Evolutionary conservation across 2,888 invertebrate genomes (phyloP).

Genomic region (Pterostichus niger): DNA sequence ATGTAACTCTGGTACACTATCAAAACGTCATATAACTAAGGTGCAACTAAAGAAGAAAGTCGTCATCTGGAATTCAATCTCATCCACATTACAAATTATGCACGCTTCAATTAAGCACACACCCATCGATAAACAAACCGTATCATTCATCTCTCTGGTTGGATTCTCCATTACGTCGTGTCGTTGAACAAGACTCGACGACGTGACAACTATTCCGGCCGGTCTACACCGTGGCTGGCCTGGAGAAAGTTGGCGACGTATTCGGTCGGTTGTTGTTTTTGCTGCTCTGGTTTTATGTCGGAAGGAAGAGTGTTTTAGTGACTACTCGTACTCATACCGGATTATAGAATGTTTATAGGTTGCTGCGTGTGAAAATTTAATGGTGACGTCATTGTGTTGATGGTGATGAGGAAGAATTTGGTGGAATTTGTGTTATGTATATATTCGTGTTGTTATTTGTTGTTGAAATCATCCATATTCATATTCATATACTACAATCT

Average conservation of each 20-base stretch:
- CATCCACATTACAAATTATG: conserved; percentile 15
- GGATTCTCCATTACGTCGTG: neutral
- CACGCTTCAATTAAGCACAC: conserved; percentile 10
- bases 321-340: neutral
- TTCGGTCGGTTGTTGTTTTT: conserved; percentile 13
- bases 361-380: conserved; percentile 21
- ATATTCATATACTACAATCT: no score
- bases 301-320: conserved; percentile 11
- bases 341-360: conserved; percentile 1
- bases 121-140: neutral
- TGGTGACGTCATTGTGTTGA: neutral
- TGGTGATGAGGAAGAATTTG: neutral
- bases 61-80: neutral
- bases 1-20: neutral
- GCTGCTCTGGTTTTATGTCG: conserved; percentile 32
- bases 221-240: no score
- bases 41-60: conserved; percentile 4
- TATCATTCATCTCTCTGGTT: neutral
- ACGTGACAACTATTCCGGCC: conserved; percentile 13
- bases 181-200: no score
- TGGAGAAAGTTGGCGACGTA: conserved; percentile 26
- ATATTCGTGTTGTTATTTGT: neutral
- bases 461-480: neutral
- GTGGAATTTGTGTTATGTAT: neutral
- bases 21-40: no score